Percentiles rank a stretch among this genome's conserved stretches.
Evolutionary conservation across 2,888 invertebrate genomes (phyloP).

Genomic region (Pammene fasciana): DNA sequence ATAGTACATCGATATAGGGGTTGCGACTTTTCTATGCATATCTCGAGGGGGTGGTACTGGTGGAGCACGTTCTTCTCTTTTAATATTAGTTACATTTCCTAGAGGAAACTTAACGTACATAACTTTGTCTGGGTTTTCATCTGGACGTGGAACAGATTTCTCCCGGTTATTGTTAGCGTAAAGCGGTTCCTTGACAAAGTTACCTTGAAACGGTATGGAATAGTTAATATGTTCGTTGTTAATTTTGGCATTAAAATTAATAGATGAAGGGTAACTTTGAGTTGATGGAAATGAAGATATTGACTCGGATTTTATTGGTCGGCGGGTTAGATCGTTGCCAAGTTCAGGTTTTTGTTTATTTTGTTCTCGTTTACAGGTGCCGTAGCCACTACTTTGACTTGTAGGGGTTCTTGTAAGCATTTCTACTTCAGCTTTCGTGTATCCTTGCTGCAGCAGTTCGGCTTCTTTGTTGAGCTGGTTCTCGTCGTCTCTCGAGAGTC

Average conservation of each 20-base stretch:
- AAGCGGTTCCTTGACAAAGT: constrained; percentile 69
- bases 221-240: constrained; percentile 82
- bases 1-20: constrained; percentile 79
- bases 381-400: constrained; percentile 78
- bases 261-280: constrained; percentile 80
- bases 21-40: constrained; percentile 85
- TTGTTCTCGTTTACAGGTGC: constrained; percentile 76
- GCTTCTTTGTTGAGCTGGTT: constrained; percentile 82
- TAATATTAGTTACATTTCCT: constrained; percentile 73
- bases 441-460: constrained; percentile 77
- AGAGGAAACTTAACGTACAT: constrained; percentile 81
- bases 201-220: constrained; percentile 73
- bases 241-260: constrained; percentile 82
- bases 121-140: constrained; percentile 72
- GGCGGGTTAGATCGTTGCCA: constrained; percentile 64
- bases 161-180: constrained; percentile 70
- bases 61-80: constrained; percentile 82
- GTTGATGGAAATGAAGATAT: constrained; percentile 81
- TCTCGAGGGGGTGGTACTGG: constrained; percentile 92
- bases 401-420: constrained; percentile 80
- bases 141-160: constrained; percentile 65
- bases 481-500: constrained; percentile 88
- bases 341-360: constrained; percentile 66
- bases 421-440: constrained; percentile 81
- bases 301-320: constrained; percentile 77